Base-by-base conservation (phyloP, 92 coral and sea anemone species). In the Zoanthus solanderi region DNA sequence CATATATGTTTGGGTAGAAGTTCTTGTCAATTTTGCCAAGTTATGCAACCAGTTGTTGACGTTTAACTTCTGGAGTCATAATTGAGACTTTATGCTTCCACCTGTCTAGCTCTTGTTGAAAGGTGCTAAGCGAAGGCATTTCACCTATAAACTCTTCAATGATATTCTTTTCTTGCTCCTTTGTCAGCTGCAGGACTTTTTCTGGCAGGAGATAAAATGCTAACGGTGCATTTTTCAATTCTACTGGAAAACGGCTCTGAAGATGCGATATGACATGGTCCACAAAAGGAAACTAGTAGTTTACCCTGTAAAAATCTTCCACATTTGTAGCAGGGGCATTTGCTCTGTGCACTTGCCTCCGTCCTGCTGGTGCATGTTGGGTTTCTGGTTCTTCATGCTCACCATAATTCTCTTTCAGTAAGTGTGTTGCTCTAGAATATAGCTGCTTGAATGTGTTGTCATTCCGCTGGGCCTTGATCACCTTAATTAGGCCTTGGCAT, bases 261-360 rank as follows among this genome's bases (percentile, higher is more conserved):
- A 84, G 28, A 73, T 89, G 85, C 85, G 48, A 50, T 8, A 89
- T 89, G 57, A 89, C 83, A 61, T 89, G 89, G 88, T 84, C 89
- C 78, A 78, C 83, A 67, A 89, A 89, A 14, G 89, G 89, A 71
- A 84, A 84, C 79, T 66, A 84, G 65, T 83, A 89, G 54, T 89
- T 89, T 85, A 89, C 56, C 56, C 56, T 50, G 56, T 50, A 50
- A 50, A 50, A 50, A 50, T 50, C 56, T 50, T 50, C 56, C 56
- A 50, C 56, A 50, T 50, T 50, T 50, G 56, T 50, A 50, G 56
- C 56, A 50, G 56, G 56, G 56, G 56, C 56, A 50, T 50, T 50
- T 50, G 56, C 56, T 50, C 56, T 50, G 56, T 50, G 56, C 56
- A 50, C 56, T 50, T 50, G 56, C 56, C 56, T 50, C 56, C 56